Evolutionary conservation across 2,797 vertebrate genomes (phyloP).

Genomic region (Gymnopithys bicolor): DNA sequence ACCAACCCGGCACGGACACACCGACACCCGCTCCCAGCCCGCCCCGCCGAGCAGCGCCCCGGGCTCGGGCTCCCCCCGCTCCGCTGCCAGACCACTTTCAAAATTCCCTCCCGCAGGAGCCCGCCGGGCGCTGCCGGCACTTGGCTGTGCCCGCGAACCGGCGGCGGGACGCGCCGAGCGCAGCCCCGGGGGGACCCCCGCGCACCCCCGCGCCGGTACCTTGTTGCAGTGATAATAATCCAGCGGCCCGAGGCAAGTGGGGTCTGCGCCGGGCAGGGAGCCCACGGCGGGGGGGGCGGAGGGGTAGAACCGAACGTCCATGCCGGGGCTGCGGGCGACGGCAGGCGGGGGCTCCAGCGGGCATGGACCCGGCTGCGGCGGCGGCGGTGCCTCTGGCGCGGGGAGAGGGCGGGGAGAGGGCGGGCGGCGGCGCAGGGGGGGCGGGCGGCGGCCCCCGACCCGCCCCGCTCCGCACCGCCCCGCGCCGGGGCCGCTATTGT

Average conservation of each 20-base stretch:
- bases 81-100: conserved; percentile 55
- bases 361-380: conserved; percentile 74
- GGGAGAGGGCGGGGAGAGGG: conserved; percentile 49
- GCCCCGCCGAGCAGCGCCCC: background rate
- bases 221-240: conserved; percentile 98
- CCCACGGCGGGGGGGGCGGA: conserved; percentile 94
- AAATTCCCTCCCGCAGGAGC: conserved; percentile 63
- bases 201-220: conserved; percentile 77
- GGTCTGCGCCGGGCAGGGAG: conserved; percentile 90
- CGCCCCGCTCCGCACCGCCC: conserved; percentile 57
- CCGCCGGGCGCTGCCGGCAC: background rate
- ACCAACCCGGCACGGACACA: background rate
- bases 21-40: background rate
- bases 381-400: conserved; percentile 66
- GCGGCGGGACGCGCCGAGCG: background rate
- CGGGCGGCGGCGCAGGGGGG: background rate
- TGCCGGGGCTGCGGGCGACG: conserved; percentile 78
- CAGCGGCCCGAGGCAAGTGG: conserved; percentile 90
- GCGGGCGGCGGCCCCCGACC: conserved; percentile 44
- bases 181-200: background rate
- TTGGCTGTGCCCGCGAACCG: background rate
- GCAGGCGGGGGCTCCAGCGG: conserved; percentile 75
- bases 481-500: conserved; percentile 63
- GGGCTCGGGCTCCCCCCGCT: background rate
- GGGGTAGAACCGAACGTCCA: conserved; percentile 99